Evolutionary conservation across 2,113 vertebrate species (phyloP).

Genomic region (Ameiurus melas): DNA sequence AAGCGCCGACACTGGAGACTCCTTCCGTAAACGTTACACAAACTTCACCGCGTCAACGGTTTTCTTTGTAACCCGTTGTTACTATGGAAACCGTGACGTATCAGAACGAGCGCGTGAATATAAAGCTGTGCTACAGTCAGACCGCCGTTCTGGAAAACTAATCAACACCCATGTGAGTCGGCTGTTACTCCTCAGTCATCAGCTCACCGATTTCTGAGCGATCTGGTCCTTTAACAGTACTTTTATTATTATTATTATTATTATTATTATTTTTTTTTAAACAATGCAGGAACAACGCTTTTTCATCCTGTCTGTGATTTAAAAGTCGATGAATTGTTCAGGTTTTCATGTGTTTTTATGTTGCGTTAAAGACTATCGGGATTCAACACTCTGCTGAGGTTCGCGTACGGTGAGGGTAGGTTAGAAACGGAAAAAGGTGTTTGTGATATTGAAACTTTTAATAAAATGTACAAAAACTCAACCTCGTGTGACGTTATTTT

Average conservation of each 20-base stretch:
- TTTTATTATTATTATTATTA: neutral
- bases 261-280: too few species aligned
- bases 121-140: neutral
- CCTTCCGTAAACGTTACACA: neutral
- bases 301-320: neutral
- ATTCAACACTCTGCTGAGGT: slow-evolving; percentile 55
- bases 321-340: slow-evolving; percentile 23
- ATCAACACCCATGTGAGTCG: neutral
- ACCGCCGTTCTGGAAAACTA: neutral
- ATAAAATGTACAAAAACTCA: slow-evolving; percentile 65
- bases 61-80: neutral
- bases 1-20: neutral
- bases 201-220: neutral
- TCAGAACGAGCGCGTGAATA: neutral
- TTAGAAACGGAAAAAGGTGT: slow-evolving; percentile 45
- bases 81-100: neutral
- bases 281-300: neutral
- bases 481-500: slow-evolving; percentile 1
- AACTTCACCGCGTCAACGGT: neutral
- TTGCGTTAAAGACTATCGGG: slow-evolving; percentile 45
- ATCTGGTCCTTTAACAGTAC: neutral
- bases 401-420: slow-evolving; percentile 55
- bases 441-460: slow-evolving; percentile 72
- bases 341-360: slow-evolving; percentile 50
- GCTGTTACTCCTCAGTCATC: too few species aligned